Evolutionary conservation across 2,113 vertebrate species (phyloP).

Genomic region (Lophura nycthemera): DNA sequence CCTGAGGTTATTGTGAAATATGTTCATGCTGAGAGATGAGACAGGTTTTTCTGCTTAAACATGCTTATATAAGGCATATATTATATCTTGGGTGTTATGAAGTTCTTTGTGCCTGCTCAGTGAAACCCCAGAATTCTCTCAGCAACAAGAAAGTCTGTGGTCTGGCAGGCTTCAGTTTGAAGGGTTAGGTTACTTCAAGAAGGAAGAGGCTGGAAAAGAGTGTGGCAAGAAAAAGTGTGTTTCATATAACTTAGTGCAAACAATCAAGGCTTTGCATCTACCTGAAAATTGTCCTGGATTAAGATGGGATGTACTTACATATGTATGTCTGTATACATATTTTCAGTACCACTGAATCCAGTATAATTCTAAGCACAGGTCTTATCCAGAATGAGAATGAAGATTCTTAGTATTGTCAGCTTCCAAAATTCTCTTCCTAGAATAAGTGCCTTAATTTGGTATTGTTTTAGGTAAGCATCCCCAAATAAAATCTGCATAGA

Average conservation of each 20-base stretch:
- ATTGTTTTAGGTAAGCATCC: neutral
- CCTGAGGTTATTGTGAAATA: conserved; percentile 2
- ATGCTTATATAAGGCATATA: conserved; percentile 1
- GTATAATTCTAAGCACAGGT: neutral
- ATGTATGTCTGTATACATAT: neutral
- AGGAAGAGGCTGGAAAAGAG: conserved; percentile 18
- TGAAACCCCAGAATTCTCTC: neutral
- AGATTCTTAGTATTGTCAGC: neutral
- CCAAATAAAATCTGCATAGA: neutral
- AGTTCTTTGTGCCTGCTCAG: conserved; percentile 21
- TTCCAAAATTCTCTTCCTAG: neutral
- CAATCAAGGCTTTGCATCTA: neutral
- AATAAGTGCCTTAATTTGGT: neutral
- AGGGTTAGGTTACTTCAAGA: conserved; percentile 28
- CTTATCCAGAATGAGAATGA: neutral
- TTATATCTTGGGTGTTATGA: neutral
- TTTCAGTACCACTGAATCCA: neutral
- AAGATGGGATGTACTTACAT: neutral
- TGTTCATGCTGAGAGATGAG: neutral
- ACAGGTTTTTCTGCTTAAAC: conserved; percentile 53
- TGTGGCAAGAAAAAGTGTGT: conserved; percentile 38
- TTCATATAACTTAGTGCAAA: neutral
- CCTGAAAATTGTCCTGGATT: neutral
- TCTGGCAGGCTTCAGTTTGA: conserved; percentile 25
- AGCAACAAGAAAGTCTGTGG: conserved; percentile 24